Conservation (phyloP, 2,797 vertebrate genomes). For the Esox masquinongy region DNA sequence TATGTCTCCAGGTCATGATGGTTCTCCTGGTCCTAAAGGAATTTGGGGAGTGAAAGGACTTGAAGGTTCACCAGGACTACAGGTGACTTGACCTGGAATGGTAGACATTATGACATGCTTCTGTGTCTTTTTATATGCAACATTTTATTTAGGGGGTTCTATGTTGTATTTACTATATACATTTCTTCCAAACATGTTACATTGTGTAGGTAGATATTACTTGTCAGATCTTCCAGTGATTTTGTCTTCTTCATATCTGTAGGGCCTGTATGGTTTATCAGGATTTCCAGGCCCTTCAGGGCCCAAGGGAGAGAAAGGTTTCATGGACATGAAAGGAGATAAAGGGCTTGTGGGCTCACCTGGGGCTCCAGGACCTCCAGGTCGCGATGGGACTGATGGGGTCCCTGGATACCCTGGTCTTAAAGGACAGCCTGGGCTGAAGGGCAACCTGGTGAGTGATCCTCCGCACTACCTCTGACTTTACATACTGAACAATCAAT, state of each 20-base stretch:
- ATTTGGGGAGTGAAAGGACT: constrained; percentile 48
- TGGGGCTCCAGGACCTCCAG: constrained; percentile 42
- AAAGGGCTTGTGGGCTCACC: constrained; percentile 52
- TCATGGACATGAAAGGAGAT: constrained; percentile 43
- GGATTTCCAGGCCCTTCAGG: constrained; percentile 52
- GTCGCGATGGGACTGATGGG: constrained; percentile 45
- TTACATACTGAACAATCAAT: neutral
- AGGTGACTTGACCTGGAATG: constrained; percentile 36
- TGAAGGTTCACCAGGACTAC: constrained; percentile 51
- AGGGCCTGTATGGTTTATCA: constrained; percentile 60
- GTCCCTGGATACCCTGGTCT: constrained; percentile 43
- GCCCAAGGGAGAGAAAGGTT: constrained; percentile 54
- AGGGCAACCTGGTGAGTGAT: constrained; percentile 58
- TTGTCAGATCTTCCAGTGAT: neutral
- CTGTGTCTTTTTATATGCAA: neutral
- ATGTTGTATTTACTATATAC: neutral
- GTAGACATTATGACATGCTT: neutral
- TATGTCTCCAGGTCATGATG: constrained; percentile 48
- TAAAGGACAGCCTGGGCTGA: constrained; percentile 56
- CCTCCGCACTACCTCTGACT: neutral
- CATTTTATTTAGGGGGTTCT: neutral
- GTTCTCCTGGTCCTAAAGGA: constrained; percentile 54
- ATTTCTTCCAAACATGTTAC: too few species aligned
- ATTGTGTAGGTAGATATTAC: neutral
- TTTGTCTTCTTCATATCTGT: neutral